Base-by-base conservation (phyloP, 2,888 invertebrate genomes). In the Tetheella fluctuosa region DNA sequence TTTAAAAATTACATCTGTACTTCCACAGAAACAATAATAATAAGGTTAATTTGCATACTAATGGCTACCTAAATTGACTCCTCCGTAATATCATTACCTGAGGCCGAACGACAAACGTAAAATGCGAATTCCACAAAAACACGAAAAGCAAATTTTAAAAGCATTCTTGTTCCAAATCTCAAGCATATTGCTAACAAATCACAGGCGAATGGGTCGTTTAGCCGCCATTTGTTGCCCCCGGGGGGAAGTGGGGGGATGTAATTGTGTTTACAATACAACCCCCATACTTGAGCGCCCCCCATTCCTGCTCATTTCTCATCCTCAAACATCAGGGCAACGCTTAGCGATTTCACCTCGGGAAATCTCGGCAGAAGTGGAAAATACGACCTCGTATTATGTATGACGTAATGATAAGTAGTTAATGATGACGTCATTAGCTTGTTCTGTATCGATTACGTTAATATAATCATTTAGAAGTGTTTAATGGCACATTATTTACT, bases 131-230 rank as follows among this genome's bases (percentile, higher is more conserved):
- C 69, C 63, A 60, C 65, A 72, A 76, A 74, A 80, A 69, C 70
- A 74, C 76, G 71, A 73, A 78, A 75, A 79, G 77, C 79, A 80
- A 83, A 83, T 86, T 83, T 85, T 84, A 86, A 88, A 85, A 84
- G 80, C 83, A 84, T 87, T 88, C 82, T 79, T 77, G 84, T 85
- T 86, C 86, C 88, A 89, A 89, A 91, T 89, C 89, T 90, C 83
- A 88, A 87, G 89, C 91, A 90, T 91, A 92, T 91, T 91, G 91
- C 90, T 89, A 90, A 92, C 92, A 92, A 92, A 92, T 91, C 91
- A 91, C 90, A 81, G 78, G 84, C 85, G 88, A 91, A 91, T 91
- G 88, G 91, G 89, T 91, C 92, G 92, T 92, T 92, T 91, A 91
- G 90, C 89, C 84, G 82, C 87, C 90, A 89, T 92, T 92, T 89